Base-by-base conservation (phyloP, 1,140 invertebrate species). In the Drosophila pandora region DNA sequence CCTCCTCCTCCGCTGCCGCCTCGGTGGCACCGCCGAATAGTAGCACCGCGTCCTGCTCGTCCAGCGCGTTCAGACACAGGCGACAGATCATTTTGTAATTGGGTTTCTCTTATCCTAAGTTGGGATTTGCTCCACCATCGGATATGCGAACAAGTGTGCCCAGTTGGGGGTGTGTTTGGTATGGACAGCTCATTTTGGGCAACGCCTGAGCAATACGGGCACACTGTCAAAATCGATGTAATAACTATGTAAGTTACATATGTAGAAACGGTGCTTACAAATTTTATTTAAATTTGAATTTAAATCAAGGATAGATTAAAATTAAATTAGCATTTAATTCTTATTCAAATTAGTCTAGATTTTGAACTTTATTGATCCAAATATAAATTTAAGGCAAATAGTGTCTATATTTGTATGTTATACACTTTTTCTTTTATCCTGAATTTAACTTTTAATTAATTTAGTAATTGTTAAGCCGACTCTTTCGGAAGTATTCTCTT, bases 61-160 rank as follows among this genome's bases (percentile, higher is more conserved):
- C 67, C 61, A 90, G 72, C 43, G 67, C 65, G 61, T 74, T 77
- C 22, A 90, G 73, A 62, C 88, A 90, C 71, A 90, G 68, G 39
- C 88, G 88, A 76, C 88, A 90, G 83, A 88, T 88, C 88, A 90
- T 90, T 90, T 71, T 69, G 17, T 41, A 55, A 55, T 65, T n/a
- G 22, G 34, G 34, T 13, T 68, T 56, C 67, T 68, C 47, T 39
- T 48, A 50, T 64, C 59, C 28, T 23, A 21, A 21, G 41, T 47
- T 47, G 21, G 17, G 21, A 22, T 67, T 62, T 50, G 47, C 56
- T 65, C 12, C 56, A 48, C 47, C 63, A 67, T 67, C 45, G 50
- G 32, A 32, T 17, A 52, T 32, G 21, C 21, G 43, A 22, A 21
- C 43, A 2, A 43, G 43, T 47, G 43, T 47, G 43, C 3, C 43